Evolutionary conservation across 2,797 vertebrate species (phyloP), one percentile per base, ranked within the genome.

Genomic region (Pelochelys cantorii): DNA sequence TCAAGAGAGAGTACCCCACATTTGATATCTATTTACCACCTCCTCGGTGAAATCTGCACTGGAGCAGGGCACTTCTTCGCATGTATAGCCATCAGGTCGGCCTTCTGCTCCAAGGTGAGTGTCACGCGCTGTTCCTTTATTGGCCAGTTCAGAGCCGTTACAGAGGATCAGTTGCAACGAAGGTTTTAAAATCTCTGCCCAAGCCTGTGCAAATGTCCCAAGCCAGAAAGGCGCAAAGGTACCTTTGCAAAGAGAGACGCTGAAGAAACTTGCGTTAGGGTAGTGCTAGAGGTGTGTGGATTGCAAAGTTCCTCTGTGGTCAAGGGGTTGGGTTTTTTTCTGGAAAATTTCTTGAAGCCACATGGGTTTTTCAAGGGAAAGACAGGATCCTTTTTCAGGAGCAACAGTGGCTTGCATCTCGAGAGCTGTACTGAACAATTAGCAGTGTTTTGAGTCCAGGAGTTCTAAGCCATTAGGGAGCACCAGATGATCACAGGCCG

Each of bases 11-110:
- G 18, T 48, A 48, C 18, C 68, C 68, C 34, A 23, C 9, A 71
- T 71, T 20, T 37, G n/a, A 37, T 34, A 71, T 34, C 68, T 11
- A 0, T 3, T 37, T 2, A 11, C 23, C 29, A 2, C 60, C 74
- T 3, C 14, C 7, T 0, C 34, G n/a, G 4, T 34, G 57, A 0
- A 0, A 15, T 13, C 81, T 22, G 80, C 6, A 5, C 34, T n/a
- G 18, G n/a, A 2, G 55, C 18, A 1, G 2, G 0, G 53, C 81
- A 0, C 29, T 9, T 85, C 18, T n/a, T 62, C 11, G 84, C 25
- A 1, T 20, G 29, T 13, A 6, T 7, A 57, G 29, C n/a, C 20
- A 10, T 20, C 13, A 37, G 10, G 15, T n/a, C 60, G 42, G 5
- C 34, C 54, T 25, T 27, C 11, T 34, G 22, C 74, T 37, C 53